Conservation (phyloP, 2,797 vertebrate species). For the Intellagama lesueurii region DNA sequence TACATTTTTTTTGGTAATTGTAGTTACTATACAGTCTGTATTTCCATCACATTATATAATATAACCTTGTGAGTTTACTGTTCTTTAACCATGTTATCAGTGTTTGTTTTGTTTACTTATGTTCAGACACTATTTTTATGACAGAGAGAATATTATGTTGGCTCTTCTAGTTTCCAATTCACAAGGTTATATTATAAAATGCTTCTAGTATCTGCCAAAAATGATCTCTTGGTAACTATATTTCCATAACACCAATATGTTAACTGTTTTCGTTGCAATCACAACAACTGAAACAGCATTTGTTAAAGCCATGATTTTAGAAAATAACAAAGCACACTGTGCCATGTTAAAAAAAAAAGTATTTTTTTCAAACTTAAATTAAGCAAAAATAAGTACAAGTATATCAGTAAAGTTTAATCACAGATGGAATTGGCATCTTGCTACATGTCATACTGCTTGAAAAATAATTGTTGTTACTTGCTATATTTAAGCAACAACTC, state of each 20-base stretch:
- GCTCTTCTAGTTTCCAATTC: too few relatives aligned
- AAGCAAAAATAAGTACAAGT: neutral
- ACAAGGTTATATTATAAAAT: too few relatives aligned
- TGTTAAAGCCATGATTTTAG: neutral
- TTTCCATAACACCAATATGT: neutral
- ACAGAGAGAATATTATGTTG: too few relatives aligned
- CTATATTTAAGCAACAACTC: too few relatives aligned
- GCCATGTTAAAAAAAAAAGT: neutral
- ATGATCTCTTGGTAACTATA: neutral
- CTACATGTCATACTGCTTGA: too few relatives aligned
- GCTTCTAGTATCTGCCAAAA: neutral
- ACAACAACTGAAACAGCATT: neutral
- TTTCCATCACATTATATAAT: neutral
- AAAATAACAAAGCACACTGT: neutral
- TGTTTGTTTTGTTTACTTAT: neutral
- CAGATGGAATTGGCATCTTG: too few relatives aligned
- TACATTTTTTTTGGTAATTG: neutral
- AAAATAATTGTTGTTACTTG: too few relatives aligned
- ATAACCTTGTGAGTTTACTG: neutral
- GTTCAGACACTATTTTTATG: too few relatives aligned
- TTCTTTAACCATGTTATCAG: neutral
- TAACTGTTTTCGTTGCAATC: neutral
- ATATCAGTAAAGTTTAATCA: too few relatives aligned
- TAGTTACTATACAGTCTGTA: neutral
- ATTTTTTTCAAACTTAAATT: neutral